phyloP scores from a whole-genome alignment of 2,888 invertebrate genomes.

The Hirtodrosophila confusa region DNA sequence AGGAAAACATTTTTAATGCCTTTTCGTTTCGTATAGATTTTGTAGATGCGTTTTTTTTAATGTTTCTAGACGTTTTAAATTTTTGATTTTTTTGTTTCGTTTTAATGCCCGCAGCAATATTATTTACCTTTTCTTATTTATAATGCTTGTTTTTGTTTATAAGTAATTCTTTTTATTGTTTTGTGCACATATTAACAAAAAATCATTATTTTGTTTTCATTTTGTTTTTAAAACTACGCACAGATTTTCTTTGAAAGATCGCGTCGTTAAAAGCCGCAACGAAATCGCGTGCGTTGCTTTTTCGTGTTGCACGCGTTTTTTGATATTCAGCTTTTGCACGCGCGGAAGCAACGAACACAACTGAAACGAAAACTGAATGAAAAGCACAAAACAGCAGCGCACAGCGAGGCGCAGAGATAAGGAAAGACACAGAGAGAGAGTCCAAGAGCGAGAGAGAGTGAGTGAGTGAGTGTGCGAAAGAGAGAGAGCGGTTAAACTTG shows the following conservation, averaged over 20 bases:
- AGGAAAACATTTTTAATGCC: slow-evolving; percentile 29
- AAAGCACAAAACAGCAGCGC: slow-evolving; percentile 55
- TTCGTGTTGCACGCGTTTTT: slow-evolving; percentile 22
- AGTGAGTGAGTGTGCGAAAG: background rate
- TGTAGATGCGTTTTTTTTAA: background rate
- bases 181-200: slow-evolving; percentile 21
- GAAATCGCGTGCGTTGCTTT: slow-evolving; percentile 45
- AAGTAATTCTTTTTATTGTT: slow-evolving; percentile 1
- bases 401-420: slow-evolving; percentile 17
- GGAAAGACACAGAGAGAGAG: background rate
- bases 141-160: slow-evolving; percentile 20
- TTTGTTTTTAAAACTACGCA: slow-evolving; percentile 14
- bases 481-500: slow-evolving; percentile 55
- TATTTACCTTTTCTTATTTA: slow-evolving; percentile 38
- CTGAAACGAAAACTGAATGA: slow-evolving; percentile 74
- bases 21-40: slow-evolving; percentile 24
- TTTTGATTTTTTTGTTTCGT: background rate
- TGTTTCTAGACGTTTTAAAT: slow-evolving; percentile 4
- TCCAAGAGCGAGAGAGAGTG: background rate
- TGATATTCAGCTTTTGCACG: slow-evolving; percentile 65
- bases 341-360: slow-evolving; percentile 74
- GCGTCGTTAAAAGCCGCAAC: slow-evolving; percentile 40
- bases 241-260: slow-evolving; percentile 35
- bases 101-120: slow-evolving; percentile 1
- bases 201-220: too few species aligned